These are phyloP conservation scores for Lepeophtheirus salmonis DNA, from an alignment of 1,140 invertebrate genomes.

Conservation along the genomic window DNA sequence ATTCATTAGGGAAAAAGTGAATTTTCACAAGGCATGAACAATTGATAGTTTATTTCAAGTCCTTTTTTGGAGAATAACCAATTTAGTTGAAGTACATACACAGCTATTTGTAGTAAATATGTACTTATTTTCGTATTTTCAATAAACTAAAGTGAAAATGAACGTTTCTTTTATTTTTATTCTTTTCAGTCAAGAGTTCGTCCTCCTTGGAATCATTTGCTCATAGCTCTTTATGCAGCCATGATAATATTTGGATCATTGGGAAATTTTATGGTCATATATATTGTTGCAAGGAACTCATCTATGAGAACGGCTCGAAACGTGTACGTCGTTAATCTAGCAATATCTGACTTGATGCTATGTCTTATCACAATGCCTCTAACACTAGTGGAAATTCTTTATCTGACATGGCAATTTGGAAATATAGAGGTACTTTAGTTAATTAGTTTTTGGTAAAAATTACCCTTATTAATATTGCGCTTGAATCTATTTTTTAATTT, in stretches of 20 bases:
- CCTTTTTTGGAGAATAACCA: too few relatives aligned
- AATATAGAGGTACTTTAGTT: slow-evolving; percentile 12
- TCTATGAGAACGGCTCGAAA: slow-evolving; percentile 39
- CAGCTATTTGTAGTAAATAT: too few relatives aligned
- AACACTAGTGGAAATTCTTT: slow-evolving; percentile 31
- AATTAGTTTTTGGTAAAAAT: not conserved
- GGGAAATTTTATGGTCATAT: slow-evolving; percentile 26
- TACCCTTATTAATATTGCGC: not conserved
- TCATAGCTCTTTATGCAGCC: slow-evolving; percentile 18
- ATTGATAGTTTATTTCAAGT: too few relatives aligned
- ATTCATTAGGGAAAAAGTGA: too few relatives aligned
- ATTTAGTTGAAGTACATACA: too few relatives aligned
- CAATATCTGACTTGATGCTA: slow-evolving; percentile 37
- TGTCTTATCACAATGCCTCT: slow-evolving; percentile 38
- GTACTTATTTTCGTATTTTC: too few relatives aligned
- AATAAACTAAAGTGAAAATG: too few relatives aligned
- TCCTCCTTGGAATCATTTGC: slow-evolving; percentile 15
- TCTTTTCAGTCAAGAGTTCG: slow-evolving; percentile 6
- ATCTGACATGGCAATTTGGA: slow-evolving; percentile 28
- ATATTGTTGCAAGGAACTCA: slow-evolving; percentile 27
- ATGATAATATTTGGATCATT: slow-evolving; percentile 19
- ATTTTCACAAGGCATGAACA: too few relatives aligned
- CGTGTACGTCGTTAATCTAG: slow-evolving; percentile 41
- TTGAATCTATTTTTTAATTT: not conserved
- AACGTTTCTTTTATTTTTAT: too few relatives aligned